phyloP scores from a whole-genome alignment of 2,888 invertebrate genomes.

The Craniophora ligustri region DNA sequence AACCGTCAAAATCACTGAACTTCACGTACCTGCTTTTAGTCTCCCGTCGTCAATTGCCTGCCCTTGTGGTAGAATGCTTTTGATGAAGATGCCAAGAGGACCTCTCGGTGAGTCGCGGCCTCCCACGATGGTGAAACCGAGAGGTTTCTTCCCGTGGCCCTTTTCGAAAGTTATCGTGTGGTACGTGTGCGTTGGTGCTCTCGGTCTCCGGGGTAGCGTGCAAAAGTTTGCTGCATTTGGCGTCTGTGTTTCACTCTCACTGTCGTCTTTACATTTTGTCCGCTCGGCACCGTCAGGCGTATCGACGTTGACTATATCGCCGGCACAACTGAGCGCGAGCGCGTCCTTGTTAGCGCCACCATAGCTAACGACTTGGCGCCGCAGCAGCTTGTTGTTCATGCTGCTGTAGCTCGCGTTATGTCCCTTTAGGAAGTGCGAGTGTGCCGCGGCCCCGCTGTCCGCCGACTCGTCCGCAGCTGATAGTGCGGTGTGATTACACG shows the following conservation, averaged over 20 bases:
- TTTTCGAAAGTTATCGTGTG: constrained; percentile 93
- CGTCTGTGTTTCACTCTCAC: constrained; percentile 78
- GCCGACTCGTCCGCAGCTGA: constrained; percentile 80
- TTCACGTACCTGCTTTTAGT: constrained; percentile 91
- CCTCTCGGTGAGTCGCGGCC: constrained; percentile 95
- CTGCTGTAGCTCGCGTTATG: constrained; percentile 89
- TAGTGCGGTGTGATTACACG: constrained; percentile 85
- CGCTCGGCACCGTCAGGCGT: constrained; percentile 75
- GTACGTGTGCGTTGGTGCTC: constrained; percentile 91
- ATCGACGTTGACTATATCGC: constrained; percentile 79
- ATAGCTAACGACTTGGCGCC: constrained; percentile 88
- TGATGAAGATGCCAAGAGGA: constrained; percentile 95
- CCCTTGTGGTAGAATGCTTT: constrained; percentile 94
- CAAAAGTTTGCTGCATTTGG: constrained; percentile 90
- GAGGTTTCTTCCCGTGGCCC: constrained; percentile 94
- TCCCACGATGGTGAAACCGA: constrained; percentile 97
- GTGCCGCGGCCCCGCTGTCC: constrained; percentile 77
- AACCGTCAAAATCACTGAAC: constrained; percentile 1
- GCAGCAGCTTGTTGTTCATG: constrained; percentile 89
- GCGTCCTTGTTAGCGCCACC: constrained; percentile 83
- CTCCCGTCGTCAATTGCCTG: constrained; percentile 95
- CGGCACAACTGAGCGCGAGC: constrained; percentile 79
- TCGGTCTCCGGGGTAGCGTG: constrained; percentile 91
- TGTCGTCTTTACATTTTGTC: constrained; percentile 72
- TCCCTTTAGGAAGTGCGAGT: constrained; percentile 90